These are phyloP conservation scores for Ophion obscuratus DNA, from an alignment of 2,888 invertebrate species.

Conservation along the genomic window DNA sequence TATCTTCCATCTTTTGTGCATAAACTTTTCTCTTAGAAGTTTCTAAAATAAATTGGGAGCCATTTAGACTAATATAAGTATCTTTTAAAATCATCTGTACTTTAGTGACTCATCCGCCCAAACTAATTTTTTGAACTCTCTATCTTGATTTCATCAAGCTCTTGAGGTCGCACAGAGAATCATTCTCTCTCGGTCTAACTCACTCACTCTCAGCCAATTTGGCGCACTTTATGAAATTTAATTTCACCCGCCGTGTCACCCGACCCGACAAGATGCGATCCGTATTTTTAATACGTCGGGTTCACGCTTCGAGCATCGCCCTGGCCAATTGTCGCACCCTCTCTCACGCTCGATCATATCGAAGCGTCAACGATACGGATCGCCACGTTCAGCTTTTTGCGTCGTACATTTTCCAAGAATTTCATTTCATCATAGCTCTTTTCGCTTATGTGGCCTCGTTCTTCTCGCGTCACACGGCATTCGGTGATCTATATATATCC, in stretches of 20 bases:
- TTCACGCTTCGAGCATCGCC: not conserved
- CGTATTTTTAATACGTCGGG: not conserved
- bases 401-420: conserved; percentile 52
- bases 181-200: conserved; percentile 3
- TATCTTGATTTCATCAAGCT: conserved; percentile 15
- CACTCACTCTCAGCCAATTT: conserved; percentile 23
- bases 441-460: not conserved
- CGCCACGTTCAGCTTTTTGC: conserved; percentile 49
- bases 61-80: too few relatives aligned
- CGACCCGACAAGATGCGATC: conserved; percentile 40
- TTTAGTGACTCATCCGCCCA: too few relatives aligned
- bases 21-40: too few relatives aligned
- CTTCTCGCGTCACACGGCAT: not conserved
- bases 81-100: too few relatives aligned
- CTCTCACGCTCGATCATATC: conserved; percentile 25
- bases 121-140: not conserved
- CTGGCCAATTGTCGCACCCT: not conserved
- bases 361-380: conserved; percentile 55
- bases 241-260: conserved; percentile 53
- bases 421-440: conserved; percentile 42
- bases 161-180: conserved; percentile 19
- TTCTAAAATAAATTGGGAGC: too few relatives aligned
- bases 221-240: conserved; percentile 64
- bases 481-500: not conserved
- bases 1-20: too few relatives aligned